A percentile compares a stretch with the other conserved stretches of the same genome.
Evolutionary conservation across 2,113 vertebrate species (phyloP).

Genomic region (Alaudala cheleensis): DNA sequence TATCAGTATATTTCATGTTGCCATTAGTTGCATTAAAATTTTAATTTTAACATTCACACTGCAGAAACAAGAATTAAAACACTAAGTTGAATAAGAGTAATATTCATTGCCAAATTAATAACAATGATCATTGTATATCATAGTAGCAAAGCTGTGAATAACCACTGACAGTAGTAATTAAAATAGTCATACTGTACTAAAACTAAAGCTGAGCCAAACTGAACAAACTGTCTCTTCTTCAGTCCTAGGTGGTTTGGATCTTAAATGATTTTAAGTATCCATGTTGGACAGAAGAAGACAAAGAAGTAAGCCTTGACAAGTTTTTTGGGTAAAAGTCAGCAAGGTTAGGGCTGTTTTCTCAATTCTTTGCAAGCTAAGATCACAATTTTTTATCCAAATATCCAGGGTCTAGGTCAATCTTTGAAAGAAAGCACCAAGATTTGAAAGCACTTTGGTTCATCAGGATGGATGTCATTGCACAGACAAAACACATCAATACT

Average conservation of each 20-base stretch:
- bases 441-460: background rate
- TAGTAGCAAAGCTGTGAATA: background rate
- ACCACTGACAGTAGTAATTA: background rate
- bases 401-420: background rate
- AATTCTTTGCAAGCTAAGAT: background rate
- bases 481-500: conserved; percentile 20
- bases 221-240: background rate
- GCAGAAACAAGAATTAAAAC: background rate
- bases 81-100: background rate
- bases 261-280: background rate
- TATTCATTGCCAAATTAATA: conserved; percentile 2
- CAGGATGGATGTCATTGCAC: background rate
- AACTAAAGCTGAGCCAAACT: background rate
- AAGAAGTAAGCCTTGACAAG: background rate
- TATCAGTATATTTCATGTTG: background rate
- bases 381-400: background rate
- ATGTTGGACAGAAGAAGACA: background rate
- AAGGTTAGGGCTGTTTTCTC: background rate
- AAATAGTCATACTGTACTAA: background rate
- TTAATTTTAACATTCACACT: background rate
- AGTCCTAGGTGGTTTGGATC: background rate
- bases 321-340: background rate
- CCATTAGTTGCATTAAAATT: background rate
- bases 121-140: background rate
- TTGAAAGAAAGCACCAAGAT: background rate